Evolutionary conservation across 2,113 vertebrate genomes (phyloP).

Genomic region (Vanacampus margaritifer): DNA sequence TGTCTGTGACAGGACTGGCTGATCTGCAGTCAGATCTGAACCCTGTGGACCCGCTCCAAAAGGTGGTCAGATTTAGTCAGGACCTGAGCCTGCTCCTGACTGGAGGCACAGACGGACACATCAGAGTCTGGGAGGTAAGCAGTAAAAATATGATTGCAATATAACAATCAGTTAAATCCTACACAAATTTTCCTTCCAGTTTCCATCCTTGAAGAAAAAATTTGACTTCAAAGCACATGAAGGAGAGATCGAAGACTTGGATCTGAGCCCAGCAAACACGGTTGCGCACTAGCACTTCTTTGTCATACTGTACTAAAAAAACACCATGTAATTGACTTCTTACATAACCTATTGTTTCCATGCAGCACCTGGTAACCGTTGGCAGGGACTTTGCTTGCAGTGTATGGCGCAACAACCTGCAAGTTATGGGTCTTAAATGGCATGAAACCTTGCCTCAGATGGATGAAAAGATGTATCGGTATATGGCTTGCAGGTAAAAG

Average conservation of each 20-base stretch:
- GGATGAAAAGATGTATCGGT: constrained; percentile 81
- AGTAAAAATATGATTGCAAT: neutral
- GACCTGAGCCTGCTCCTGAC: constrained; percentile 82
- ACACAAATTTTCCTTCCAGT: constrained; percentile 64
- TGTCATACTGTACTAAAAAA: neutral
- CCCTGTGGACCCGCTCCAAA: constrained; percentile 82
- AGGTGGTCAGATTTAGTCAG: constrained; percentile 81
- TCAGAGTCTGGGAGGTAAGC: constrained; percentile 88
- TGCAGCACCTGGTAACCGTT: constrained; percentile 82
- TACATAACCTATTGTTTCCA: constrained; percentile 7
- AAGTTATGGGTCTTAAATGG: constrained; percentile 81
- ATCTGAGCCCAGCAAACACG: constrained; percentile 85
- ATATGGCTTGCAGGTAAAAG: constrained; percentile 85
- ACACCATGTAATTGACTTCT: neutral
- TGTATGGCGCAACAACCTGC: constrained; percentile 86
- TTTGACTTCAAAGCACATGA: constrained; percentile 88
- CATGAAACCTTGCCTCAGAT: constrained; percentile 81
- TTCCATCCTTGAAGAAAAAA: constrained; percentile 84
- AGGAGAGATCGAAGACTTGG: constrained; percentile 86
- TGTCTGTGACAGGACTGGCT: constrained; percentile 75
- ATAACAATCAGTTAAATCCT: neutral
- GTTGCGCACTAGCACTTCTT: constrained; percentile 51
- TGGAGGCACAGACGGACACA: constrained; percentile 82
- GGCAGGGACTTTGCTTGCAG: constrained; percentile 87
- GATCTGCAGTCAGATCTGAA: constrained; percentile 83